phyloP scores from a whole-genome alignment of 2,113 vertebrate species.

The Aramus guarauna region DNA sequence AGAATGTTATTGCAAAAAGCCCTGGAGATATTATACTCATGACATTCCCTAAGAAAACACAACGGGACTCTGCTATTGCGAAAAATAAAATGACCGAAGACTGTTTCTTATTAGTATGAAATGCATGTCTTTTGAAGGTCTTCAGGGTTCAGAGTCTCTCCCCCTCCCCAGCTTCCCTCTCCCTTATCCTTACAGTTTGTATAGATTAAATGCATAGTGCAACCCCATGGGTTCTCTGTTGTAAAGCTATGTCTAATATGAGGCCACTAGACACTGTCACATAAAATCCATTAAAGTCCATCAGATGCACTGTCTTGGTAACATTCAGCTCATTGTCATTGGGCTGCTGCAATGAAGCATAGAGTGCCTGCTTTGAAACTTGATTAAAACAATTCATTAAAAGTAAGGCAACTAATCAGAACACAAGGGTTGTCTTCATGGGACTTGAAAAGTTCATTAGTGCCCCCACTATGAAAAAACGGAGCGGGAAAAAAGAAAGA shows the following conservation, averaged over 20 bases:
- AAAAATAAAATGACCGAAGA: neutral
- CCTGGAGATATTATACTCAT: neutral
- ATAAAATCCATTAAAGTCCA: conserved; percentile 73
- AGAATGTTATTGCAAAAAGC: conserved; percentile 39
- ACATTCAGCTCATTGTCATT: conserved; percentile 65
- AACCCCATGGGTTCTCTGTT: conserved; percentile 66
- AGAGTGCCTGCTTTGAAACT: conserved; percentile 69
- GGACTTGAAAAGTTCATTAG: conserved; percentile 63
- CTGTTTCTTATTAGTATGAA: conserved; percentile 53
- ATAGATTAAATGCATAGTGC: conserved; percentile 66
- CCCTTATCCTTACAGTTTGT: conserved; percentile 57
- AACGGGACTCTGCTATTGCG: neutral
- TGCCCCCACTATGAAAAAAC: conserved; percentile 16
- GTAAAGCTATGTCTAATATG: conserved; percentile 68
- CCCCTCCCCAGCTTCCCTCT: conserved; percentile 34
- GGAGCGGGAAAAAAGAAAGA: conserved; percentile 3
- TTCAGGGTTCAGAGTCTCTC: conserved; percentile 59
- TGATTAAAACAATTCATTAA: conserved; percentile 75
- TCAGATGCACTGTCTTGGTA: conserved; percentile 69
- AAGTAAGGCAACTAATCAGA: conserved; percentile 66
- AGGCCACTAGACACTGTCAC: conserved; percentile 66
- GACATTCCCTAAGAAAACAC: conserved; percentile 17
- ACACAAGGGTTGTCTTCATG: conserved; percentile 54
- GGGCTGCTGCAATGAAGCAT: conserved; percentile 70
- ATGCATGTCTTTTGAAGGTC: conserved; percentile 65